phyloP scores from a whole-genome alignment of 2,797 vertebrate species.

The Lepus oiostolus region DNA sequence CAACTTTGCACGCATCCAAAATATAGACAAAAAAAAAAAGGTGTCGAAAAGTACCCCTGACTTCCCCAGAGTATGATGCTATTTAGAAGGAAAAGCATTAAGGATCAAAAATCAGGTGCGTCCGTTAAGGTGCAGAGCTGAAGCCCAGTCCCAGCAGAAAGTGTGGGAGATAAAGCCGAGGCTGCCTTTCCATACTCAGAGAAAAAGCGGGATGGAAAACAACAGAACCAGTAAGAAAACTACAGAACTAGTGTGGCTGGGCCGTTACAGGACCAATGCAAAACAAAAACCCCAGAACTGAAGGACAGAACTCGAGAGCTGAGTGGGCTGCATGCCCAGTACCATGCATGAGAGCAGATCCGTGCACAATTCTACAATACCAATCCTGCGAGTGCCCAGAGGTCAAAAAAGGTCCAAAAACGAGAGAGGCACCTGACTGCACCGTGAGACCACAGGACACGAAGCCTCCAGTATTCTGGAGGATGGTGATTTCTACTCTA shows the following conservation, averaged over 20 bases:
- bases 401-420: not conserved
- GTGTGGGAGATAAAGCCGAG: slow-evolving; percentile 45
- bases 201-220: not conserved
- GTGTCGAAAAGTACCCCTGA: not conserved
- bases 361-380: not conserved
- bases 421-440: not conserved
- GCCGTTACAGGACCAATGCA: not conserved
- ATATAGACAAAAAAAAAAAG: not conserved
- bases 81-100: not conserved
- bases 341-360: not conserved
- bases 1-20: not conserved
- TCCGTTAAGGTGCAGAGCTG: not conserved
- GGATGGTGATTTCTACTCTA: slow-evolving; percentile 33
- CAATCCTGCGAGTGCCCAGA: not conserved
- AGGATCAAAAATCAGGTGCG: not conserved
- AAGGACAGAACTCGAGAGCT: not conserved
- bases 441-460: slow-evolving; percentile 1
- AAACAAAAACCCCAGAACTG: not conserved
- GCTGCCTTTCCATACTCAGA: not conserved
- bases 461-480: not conserved
- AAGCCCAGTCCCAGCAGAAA: slow-evolving; percentile 4
- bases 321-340: not conserved
- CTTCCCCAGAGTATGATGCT: not conserved
- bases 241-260: not conserved
- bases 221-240: not conserved